phyloP scores from a whole-genome alignment of 2,888 invertebrate genomes.

The Aphidoletes aphidimyza region DNA sequence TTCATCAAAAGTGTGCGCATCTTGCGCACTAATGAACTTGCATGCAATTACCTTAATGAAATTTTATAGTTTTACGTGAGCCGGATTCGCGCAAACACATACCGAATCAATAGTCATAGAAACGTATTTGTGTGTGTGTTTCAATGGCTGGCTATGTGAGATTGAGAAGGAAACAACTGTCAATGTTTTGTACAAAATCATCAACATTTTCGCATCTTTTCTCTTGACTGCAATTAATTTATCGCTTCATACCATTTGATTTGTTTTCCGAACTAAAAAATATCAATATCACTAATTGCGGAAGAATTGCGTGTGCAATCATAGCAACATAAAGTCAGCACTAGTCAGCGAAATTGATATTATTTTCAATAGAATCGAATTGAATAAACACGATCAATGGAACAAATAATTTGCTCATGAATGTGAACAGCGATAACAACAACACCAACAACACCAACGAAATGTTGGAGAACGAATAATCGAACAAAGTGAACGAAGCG shows the following conservation, averaged over 20 bases:
- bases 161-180: too few species aligned
- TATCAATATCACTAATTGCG: slow-evolving; percentile 27
- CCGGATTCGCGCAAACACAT: background rate
- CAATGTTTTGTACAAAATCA: too few species aligned
- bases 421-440: slow-evolving; percentile 4
- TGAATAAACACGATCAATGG: background rate
- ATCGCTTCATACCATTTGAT: background rate
- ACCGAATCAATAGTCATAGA: background rate
- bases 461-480: background rate
- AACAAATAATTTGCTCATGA: background rate
- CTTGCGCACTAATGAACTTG: slow-evolving; percentile 24
- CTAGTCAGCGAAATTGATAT: slow-evolving; percentile 19
- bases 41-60: slow-evolving; percentile 12
- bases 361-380: background rate
- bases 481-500: background rate
- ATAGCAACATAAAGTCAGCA: too few species aligned
- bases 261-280: background rate
- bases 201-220: background rate
- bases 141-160: too few species aligned
- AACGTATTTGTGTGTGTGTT: too few species aligned
- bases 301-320: too few species aligned
- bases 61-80: slow-evolving; percentile 50
- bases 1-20: background rate
- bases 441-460: background rate
- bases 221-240: background rate